A percentile compares a stretch with the other conserved stretches of the same genome.
Conservation (phyloP, 2,888 invertebrate species). For the Platycheirus albimanus region DNA sequence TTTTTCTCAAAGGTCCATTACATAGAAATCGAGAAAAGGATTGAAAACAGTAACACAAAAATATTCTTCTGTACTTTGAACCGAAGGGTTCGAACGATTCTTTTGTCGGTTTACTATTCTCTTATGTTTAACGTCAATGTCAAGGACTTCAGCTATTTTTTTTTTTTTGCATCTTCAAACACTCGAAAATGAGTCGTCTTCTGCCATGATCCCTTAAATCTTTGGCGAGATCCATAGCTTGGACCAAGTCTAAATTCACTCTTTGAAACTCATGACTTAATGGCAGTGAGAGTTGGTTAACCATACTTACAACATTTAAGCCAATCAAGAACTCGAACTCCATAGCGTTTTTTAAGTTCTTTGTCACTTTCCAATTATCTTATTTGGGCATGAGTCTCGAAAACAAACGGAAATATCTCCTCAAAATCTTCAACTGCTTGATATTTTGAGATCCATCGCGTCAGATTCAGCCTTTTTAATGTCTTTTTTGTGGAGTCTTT, state of each 20-base stretch:
- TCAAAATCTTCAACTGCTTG: constrained; percentile 1
- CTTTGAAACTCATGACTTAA: constrained; percentile 6
- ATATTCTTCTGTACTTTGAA: neutral
- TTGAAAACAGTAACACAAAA: constrained; percentile 1
- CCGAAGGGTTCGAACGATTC: too few relatives aligned
- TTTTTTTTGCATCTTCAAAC: constrained; percentile 1
- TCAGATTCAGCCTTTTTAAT: neutral
- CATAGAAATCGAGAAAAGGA: constrained; percentile 6
- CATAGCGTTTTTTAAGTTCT: neutral
- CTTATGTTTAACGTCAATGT: neutral
- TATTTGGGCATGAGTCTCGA: neutral
- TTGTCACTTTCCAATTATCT: neutral
- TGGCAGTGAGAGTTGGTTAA: constrained; percentile 4
- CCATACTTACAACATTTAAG: neutral
- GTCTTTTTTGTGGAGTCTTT: neutral
- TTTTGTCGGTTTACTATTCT: too few relatives aligned
- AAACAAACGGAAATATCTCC: neutral
- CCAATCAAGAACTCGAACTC: neutral
- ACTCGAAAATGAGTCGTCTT: neutral
- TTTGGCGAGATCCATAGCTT: neutral
- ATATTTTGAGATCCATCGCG: neutral
- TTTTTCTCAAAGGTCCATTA: neutral
- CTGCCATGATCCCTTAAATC: neutral
- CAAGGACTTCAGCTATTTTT: neutral
- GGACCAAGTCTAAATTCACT: constrained; percentile 1